These are phyloP conservation scores for Alviniconcha strummeri DNA, from an alignment of 2,888 invertebrate genomes.

Conservation along the genomic window DNA sequence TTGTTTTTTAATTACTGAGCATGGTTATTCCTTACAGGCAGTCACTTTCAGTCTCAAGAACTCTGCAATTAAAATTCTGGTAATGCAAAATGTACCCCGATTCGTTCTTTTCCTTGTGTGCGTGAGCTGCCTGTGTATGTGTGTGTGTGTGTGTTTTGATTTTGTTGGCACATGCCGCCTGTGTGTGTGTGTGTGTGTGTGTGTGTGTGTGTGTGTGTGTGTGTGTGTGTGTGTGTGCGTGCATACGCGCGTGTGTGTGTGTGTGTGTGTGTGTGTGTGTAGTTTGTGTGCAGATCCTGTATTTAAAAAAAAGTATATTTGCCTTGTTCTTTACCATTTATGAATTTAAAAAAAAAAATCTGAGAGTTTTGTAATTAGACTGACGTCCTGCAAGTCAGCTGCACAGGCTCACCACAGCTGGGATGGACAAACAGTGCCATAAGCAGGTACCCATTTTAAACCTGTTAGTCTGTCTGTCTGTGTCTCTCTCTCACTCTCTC, in stretches of 20 bases:
- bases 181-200: neutral
- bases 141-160: conserved; percentile 14
- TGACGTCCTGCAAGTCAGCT: no score
- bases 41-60: conserved; percentile 4
- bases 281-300: neutral
- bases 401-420: neutral
- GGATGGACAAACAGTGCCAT: neutral
- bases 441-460: no score
- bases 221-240: conserved; percentile 14
- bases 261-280: neutral
- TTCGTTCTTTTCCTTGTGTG: neutral
- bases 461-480: no score
- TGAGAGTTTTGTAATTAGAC: no score
- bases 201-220: neutral
- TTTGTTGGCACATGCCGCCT: no score
- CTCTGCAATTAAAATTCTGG: conserved; percentile 17
- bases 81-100: neutral
- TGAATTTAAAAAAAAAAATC: no score
- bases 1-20: neutral
- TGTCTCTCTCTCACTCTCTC: no score
- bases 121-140: neutral
- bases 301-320: no score
- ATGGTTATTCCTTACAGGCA: neutral
- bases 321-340: no score
- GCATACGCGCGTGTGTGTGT: neutral